Conservation (phyloP, 2,888 invertebrate genomes). For the Tachina fera region DNA sequence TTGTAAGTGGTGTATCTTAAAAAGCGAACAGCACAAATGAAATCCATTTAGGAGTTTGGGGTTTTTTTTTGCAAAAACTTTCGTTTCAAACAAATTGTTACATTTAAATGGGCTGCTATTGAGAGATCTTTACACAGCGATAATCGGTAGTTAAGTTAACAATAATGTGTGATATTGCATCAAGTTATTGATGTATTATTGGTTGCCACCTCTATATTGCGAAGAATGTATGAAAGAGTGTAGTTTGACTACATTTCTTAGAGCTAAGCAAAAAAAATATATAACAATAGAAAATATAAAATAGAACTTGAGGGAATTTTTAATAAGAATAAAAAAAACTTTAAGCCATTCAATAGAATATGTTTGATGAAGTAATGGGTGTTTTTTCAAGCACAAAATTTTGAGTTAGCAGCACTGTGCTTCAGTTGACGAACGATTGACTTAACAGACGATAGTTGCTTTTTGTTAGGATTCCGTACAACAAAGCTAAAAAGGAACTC, state of each 20-base stretch:
- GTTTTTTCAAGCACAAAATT: no score
- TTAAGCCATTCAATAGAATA: background rate
- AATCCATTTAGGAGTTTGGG: conserved; percentile 6
- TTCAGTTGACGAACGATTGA: no score
- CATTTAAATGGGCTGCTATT: conserved; percentile 56
- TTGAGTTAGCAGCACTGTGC: no score
- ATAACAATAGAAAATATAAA: background rate
- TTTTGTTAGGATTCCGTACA: no score
- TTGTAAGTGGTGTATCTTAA: conserved; percentile 3
- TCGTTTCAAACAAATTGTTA: conserved; percentile 64
- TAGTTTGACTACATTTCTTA: background rate
- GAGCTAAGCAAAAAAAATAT: background rate
- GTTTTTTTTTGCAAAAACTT: conserved; percentile 21
- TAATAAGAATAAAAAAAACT: background rate
- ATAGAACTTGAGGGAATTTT: background rate
- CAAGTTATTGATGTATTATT: conserved; percentile 65
- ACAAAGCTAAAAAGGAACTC: no score
- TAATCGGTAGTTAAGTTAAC: conserved; percentile 68
- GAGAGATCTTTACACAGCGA: conserved; percentile 50
- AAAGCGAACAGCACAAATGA: conserved; percentile 14
- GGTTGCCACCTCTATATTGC: conserved; percentile 53
- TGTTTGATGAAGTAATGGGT: no score
- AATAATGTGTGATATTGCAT: conserved; percentile 66
- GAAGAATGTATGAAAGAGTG: background rate
- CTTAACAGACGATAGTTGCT: no score